Evolutionary conservation across 2,888 invertebrate genomes (phyloP).

Genomic region (Acronicta alni): DNA sequence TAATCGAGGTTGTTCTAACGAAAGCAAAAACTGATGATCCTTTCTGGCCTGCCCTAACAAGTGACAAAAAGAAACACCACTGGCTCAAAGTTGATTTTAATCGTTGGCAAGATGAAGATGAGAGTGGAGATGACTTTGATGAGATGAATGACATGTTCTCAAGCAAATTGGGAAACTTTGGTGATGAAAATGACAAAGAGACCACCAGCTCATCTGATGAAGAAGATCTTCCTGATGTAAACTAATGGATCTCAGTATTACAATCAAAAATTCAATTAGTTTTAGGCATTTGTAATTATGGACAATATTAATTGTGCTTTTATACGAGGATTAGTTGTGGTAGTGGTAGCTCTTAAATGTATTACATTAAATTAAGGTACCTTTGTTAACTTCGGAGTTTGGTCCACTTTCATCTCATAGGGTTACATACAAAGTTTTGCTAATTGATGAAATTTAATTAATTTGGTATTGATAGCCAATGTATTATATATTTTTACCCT

Average conservation of each 20-base stretch:
- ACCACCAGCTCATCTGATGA: constrained; percentile 93
- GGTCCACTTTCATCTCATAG: constrained; percentile 7
- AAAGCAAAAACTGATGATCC: constrained; percentile 92
- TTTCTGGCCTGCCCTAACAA: constrained; percentile 96
- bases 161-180: constrained; percentile 72
- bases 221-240: constrained; percentile 91
- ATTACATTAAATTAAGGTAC: constrained; percentile 35
- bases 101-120: constrained; percentile 99
- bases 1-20: constrained; percentile 91
- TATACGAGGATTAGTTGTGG: constrained; percentile 62
- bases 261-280: constrained; percentile 61
- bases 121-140: constrained; percentile 93
- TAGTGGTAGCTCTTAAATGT: constrained; percentile 47
- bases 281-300: constrained; percentile 60
- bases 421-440: no score
- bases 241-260: constrained; percentile 74
- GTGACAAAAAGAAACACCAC: constrained; percentile 96
- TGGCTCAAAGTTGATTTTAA: constrained; percentile 99
- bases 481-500: background rate
- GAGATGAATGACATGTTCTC: constrained; percentile 79
- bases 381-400: constrained; percentile 25
- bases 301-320: constrained; percentile 69
- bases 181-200: constrained; percentile 83
- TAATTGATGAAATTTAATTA: constrained; percentile 10
- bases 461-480: background rate